These are phyloP conservation scores for Monochamus saltuarius DNA, from an alignment of 1,140 invertebrate genomes.

Conservation along the genomic window DNA sequence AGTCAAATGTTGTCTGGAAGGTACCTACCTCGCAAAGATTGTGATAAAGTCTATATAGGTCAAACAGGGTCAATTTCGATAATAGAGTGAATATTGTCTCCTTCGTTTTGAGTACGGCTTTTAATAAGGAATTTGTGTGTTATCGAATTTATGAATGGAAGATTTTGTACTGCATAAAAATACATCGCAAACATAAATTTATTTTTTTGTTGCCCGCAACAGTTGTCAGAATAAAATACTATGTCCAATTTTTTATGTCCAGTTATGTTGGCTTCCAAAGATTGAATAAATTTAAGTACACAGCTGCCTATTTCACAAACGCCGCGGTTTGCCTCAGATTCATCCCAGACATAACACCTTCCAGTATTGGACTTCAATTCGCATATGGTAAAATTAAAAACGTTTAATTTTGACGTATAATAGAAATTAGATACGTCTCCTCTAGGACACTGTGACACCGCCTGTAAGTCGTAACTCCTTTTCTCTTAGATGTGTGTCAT, in stretches of 20 bases:
- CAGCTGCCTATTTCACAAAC: slow-evolving; percentile 42
- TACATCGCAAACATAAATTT: slow-evolving; percentile 46
- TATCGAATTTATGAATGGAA: slow-evolving; percentile 35
- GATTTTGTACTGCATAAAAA: too few species aligned
- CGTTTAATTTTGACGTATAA: slow-evolving; percentile 46
- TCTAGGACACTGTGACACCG: slow-evolving; percentile 44
- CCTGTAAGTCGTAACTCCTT: slow-evolving; percentile 47
- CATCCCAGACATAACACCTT: slow-evolving; percentile 42
- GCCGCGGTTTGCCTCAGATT: slow-evolving; percentile 36
- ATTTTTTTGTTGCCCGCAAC: slow-evolving; percentile 50
- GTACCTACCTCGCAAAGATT: too few species aligned
- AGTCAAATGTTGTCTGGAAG: too few species aligned
- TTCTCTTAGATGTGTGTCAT: slow-evolving; percentile 12
- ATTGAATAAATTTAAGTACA: slow-evolving; percentile 13
- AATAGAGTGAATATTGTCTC: slow-evolving; percentile 46
- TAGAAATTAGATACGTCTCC: slow-evolving; percentile 46
- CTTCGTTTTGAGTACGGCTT: slow-evolving; percentile 18
- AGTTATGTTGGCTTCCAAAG: neutral
- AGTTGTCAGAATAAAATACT: slow-evolving; percentile 49
- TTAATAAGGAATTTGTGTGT: slow-evolving; percentile 12
- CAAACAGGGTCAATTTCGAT: too few species aligned
- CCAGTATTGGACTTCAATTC: slow-evolving; percentile 38
- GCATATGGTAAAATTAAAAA: slow-evolving; percentile 44
- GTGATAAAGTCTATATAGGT: too few species aligned
- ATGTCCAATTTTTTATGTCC: slow-evolving; percentile 26